Conservation (phyloP, 2,797 vertebrate species). For the Acanthis flammea region DNA sequence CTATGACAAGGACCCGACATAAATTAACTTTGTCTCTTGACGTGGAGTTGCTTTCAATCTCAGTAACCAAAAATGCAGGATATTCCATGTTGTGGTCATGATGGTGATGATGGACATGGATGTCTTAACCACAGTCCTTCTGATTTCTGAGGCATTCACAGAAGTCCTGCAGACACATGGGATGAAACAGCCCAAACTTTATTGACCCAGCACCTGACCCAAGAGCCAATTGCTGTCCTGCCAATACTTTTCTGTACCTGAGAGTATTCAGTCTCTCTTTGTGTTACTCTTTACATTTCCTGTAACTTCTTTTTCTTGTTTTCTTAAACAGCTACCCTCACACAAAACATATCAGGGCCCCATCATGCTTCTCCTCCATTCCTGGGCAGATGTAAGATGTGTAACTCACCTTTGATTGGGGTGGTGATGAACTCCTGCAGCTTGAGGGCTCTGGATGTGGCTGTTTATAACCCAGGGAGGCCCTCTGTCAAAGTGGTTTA, state of each 20-base stretch:
- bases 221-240: neutral
- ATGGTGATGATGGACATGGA: neutral
- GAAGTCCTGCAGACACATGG: neutral
- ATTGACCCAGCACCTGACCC: neutral
- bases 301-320: neutral
- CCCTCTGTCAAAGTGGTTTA: neutral
- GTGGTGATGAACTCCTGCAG: neutral
- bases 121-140: neutral
- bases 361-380: neutral
- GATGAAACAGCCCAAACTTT: neutral
- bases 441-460: neutral
- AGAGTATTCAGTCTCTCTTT: neutral
- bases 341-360: neutral
- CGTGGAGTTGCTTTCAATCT: neutral
- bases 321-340: neutral
- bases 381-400: neutral
- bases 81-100: neutral
- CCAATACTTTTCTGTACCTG: neutral
- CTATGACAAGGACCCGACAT: neutral
- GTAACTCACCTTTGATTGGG: neutral
- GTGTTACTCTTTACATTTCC: neutral
- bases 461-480: neutral
- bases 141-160: neutral
- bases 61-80: neutral
- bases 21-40: neutral